Conservation (phyloP, 1,140 invertebrate genomes). For the Listronotus bonariensis region DNA sequence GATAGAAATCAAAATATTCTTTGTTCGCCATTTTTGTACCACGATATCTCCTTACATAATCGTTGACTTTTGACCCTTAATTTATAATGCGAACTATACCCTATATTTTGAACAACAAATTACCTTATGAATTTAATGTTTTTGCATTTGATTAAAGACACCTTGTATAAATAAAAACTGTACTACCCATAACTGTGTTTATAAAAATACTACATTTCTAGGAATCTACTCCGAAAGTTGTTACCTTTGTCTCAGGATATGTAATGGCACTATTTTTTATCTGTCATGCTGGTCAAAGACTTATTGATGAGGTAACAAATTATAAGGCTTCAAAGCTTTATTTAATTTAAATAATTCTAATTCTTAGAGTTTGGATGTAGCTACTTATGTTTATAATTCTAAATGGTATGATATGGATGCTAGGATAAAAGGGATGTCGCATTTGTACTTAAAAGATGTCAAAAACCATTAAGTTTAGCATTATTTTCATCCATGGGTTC, state of each 20-base stretch:
- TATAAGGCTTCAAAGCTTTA: not conserved
- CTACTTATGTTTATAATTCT: constrained; percentile 12
- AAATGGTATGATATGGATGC: constrained; percentile 28
- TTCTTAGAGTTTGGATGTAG: constrained; percentile 17
- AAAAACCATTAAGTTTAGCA: constrained; percentile 25
- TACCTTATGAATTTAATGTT: too few relatives aligned
- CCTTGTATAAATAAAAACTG: too few relatives aligned
- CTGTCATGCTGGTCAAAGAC: constrained; percentile 20
- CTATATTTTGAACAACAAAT: too few relatives aligned
- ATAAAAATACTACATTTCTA: not conserved
- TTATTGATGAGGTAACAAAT: constrained; percentile 21
- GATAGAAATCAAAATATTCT: too few relatives aligned
- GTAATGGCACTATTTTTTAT: constrained; percentile 8
- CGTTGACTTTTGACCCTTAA: too few relatives aligned
- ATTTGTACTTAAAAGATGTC: constrained; percentile 22
- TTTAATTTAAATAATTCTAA: not conserved
- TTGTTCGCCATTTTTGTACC: too few relatives aligned
- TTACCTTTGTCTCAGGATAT: constrained; percentile 17
- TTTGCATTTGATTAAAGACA: too few relatives aligned
- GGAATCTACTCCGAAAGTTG: constrained; percentile 24
- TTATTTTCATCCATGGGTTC: constrained; percentile 17
- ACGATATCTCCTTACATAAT: too few relatives aligned
- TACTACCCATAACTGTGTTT: too few relatives aligned
- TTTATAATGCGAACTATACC: too few relatives aligned
- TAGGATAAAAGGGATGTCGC: constrained; percentile 20